Percentiles rank a stretch among this genome's conserved stretches.
Evolutionary conservation across 2,797 vertebrate genomes (phyloP).

Genomic region (Chrosomus eos): DNA sequence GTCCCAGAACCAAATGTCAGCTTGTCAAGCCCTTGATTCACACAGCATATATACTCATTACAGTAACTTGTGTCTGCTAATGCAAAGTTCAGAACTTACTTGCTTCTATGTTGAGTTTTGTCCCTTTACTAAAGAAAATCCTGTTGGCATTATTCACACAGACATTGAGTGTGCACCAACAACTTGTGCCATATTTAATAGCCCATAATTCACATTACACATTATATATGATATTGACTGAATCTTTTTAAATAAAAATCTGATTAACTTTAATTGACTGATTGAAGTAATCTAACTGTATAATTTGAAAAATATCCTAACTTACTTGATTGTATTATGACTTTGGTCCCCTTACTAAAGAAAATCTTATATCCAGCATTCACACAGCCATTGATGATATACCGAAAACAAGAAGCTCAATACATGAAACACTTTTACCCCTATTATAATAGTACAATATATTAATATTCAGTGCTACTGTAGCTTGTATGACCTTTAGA

Average conservation of each 20-base stretch:
- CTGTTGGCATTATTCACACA: constrained; percentile 44
- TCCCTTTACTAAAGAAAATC: constrained; percentile 29
- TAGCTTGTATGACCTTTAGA: too few species aligned
- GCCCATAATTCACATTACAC: not conserved
- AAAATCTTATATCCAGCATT: not conserved
- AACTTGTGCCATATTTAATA: not conserved
- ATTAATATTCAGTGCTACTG: not conserved
- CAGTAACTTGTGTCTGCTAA: constrained; percentile 34
- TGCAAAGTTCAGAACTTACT: not conserved
- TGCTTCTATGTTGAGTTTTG: constrained; percentile 19
- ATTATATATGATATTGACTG: not conserved
- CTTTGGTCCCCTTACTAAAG: constrained; percentile 14
- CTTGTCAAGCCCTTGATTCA: constrained; percentile 43
- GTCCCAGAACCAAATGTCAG: constrained; percentile 33
- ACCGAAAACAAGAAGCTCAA: not conserved
- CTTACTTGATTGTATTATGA: constrained; percentile 51
- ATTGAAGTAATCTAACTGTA: not conserved
- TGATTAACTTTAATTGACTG: not conserved
- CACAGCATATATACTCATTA: constrained; percentile 37
- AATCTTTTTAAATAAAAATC: not conserved
- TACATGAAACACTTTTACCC: not conserved
- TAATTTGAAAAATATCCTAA: not conserved
- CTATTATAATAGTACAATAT: not conserved
- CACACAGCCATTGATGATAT: not conserved
- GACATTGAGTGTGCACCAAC: not conserved